These are phyloP conservation scores for Hydroisotoma schaefferi DNA, from an alignment of 2,888 invertebrate genomes.

Conservation along the genomic window DNA sequence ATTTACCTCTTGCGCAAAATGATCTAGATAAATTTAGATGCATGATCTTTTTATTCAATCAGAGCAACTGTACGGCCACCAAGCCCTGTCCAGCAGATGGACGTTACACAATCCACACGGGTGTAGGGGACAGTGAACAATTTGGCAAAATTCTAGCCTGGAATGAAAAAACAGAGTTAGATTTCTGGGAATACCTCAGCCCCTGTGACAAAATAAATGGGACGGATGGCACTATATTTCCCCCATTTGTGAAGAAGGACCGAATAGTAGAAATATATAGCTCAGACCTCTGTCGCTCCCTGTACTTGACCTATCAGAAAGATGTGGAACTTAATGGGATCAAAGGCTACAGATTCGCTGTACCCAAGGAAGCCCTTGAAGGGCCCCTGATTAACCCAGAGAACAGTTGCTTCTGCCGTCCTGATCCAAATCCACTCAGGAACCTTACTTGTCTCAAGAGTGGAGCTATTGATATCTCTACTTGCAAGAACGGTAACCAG, in stretches of 20 bases:
- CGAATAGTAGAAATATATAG: slow-evolving; percentile 28
- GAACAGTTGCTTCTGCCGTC: slow-evolving; percentile 35
- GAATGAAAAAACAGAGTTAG: slow-evolving; percentile 2
- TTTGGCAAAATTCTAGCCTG: slow-evolving; percentile 6
- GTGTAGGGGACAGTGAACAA: slow-evolving; percentile 5
- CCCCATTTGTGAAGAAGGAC: slow-evolving; percentile 32
- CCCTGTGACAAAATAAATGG: slow-evolving; percentile 30
- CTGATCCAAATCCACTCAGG: too few species aligned
- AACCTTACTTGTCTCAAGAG: slow-evolving; percentile 3
- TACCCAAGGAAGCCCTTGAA: slow-evolving; percentile 22
- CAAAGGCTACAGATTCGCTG: slow-evolving; percentile 22
- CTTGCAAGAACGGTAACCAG: slow-evolving; percentile 12
- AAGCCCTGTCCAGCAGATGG: too few species aligned
- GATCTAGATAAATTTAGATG: not conserved
- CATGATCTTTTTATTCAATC: not conserved
- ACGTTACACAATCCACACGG: slow-evolving; percentile 14
- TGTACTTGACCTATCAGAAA: slow-evolving; percentile 26
- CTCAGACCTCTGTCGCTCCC: slow-evolving; percentile 30
- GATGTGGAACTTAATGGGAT: slow-evolving; percentile 27
- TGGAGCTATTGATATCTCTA: slow-evolving; percentile 18
- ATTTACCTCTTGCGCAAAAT: not conserved
- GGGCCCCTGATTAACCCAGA: slow-evolving; percentile 28
- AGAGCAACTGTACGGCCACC: not conserved
- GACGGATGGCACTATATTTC: slow-evolving; percentile 34
- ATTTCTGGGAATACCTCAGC: not conserved